These are phyloP conservation scores for Agriopis aurantiaria DNA, from an alignment of 2,888 invertebrate genomes.

Conservation along the genomic window DNA sequence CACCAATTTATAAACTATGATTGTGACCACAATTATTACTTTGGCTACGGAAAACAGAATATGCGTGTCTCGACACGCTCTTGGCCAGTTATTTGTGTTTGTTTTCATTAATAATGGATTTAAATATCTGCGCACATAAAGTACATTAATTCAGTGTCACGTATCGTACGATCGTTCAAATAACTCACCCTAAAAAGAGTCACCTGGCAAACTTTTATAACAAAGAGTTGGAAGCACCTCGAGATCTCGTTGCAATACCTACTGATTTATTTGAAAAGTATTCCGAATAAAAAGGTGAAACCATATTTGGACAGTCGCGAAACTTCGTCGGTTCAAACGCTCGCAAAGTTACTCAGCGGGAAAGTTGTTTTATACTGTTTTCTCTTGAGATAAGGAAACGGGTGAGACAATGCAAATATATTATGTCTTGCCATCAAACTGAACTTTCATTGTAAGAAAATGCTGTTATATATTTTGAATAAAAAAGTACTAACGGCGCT, in stretches of 20 bases:
- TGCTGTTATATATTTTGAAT: background rate
- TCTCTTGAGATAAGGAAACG: conserved; percentile 27
- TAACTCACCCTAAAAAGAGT: conserved; percentile 9
- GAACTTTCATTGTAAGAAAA: conserved; percentile 15
- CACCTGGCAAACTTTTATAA: conserved; percentile 21
- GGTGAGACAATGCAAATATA: conserved; percentile 25
- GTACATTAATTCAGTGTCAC: background rate
- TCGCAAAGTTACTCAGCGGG: conserved; percentile 28
- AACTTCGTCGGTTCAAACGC: conserved; percentile 29
- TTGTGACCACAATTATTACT: too few relatives aligned
- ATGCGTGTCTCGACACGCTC: too few relatives aligned
- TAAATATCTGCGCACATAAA: background rate
- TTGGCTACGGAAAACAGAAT: too few relatives aligned
- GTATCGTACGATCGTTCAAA: background rate
- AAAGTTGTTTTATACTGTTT: conserved; percentile 31
- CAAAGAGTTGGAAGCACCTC: conserved; percentile 25
- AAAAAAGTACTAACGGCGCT: background rate
- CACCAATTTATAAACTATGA: too few relatives aligned
- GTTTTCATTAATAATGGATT: too few relatives aligned
- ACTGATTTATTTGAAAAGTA: conserved; percentile 39
- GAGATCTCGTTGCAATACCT: conserved; percentile 28
- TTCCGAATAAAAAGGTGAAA: conserved; percentile 33
- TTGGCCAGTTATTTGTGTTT: too few relatives aligned
- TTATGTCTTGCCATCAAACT: conserved; percentile 20
- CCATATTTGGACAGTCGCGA: conserved; percentile 36